phyloP scores from a whole-genome alignment of 2,888 invertebrate species.

The Euzetes globulus region DNA sequence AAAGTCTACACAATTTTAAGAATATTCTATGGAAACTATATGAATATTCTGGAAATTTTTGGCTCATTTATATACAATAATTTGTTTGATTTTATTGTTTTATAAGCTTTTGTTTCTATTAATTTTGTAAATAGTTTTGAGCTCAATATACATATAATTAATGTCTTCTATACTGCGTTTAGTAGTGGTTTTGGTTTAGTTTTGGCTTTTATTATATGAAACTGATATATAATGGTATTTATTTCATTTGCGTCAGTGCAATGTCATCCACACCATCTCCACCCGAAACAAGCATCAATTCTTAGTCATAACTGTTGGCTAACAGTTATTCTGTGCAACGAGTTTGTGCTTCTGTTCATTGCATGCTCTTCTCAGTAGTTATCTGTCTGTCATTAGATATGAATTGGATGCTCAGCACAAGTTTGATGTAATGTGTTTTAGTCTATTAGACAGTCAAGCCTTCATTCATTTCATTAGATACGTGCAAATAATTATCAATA shows the following conservation, averaged over 20 bases:
- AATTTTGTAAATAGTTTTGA: background rate
- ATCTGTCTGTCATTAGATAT: background rate
- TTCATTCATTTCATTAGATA: background rate
- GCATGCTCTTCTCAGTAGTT: background rate
- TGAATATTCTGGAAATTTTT: too few species aligned
- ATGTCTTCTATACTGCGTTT: background rate
- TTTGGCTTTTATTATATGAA: background rate
- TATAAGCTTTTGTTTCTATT: background rate
- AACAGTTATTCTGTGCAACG: background rate
- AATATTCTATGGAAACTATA: too few species aligned
- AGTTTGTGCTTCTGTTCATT: background rate
- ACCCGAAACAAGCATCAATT: constrained; percentile 5
- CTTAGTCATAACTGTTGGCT: background rate
- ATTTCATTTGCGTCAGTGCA: constrained; percentile 12
- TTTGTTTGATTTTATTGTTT: background rate
- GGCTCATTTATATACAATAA: too few species aligned
- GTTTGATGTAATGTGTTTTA: constrained; percentile 15
- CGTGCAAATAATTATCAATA: constrained; percentile 6
- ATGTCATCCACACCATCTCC: constrained; percentile 7
- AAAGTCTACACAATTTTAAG: too few species aligned
- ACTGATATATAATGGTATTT: background rate
- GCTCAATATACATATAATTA: background rate
- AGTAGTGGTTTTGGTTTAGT: too few species aligned
- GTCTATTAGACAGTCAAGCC: background rate
- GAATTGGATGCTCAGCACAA: too few species aligned